A percentile compares a stretch with the other conserved stretches of the same genome.
phyloP scores from a whole-genome alignment of 2,888 invertebrate genomes.

The Protodeltote pygarga region DNA sequence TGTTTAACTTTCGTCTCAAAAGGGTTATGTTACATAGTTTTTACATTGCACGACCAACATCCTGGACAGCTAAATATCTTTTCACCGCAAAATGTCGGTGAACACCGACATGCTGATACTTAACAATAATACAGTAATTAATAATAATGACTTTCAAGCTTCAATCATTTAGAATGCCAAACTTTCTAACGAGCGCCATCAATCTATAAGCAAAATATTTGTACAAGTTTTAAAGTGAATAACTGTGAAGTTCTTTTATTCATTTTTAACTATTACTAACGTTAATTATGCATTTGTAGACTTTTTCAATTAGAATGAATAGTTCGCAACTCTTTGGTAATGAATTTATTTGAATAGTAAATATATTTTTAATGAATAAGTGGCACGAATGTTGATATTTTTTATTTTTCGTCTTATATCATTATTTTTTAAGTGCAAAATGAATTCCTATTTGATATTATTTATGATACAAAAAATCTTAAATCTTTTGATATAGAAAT shows the following conservation, averaged over 20 bases:
- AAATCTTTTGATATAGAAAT: slow-evolving; percentile 7
- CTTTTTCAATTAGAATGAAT: slow-evolving; percentile 34
- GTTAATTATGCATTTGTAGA: slow-evolving; percentile 20
- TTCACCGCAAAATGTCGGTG: slow-evolving; percentile 19
- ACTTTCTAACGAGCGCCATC: slow-evolving; percentile 47
- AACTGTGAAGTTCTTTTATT: slow-evolving; percentile 21
- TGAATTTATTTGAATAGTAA: not conserved
- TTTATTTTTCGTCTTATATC: too few relatives aligned
- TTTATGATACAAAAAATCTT: too few relatives aligned
- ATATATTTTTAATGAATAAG: too few relatives aligned
- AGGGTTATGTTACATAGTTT: too few relatives aligned
- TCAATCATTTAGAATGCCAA: slow-evolving; percentile 34
- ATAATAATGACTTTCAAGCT: slow-evolving; percentile 50
- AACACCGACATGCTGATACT: slow-evolving; percentile 17
- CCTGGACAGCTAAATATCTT: not conserved
- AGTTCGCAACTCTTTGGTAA: not conserved
- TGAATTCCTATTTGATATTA: too few relatives aligned
- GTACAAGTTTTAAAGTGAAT: slow-evolving; percentile 34
- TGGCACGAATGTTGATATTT: too few relatives aligned
- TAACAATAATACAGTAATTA: slow-evolving; percentile 46
- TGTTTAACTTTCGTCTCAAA: not conserved
- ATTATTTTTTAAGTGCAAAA: too few relatives aligned
- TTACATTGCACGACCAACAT: not conserved
- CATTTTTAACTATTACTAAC: slow-evolving; percentile 19
- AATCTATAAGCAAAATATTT: slow-evolving; percentile 48